Evolutionary conservation across 2,113 vertebrate genomes (phyloP).

Genomic region (Ovis canadensis): DNA sequence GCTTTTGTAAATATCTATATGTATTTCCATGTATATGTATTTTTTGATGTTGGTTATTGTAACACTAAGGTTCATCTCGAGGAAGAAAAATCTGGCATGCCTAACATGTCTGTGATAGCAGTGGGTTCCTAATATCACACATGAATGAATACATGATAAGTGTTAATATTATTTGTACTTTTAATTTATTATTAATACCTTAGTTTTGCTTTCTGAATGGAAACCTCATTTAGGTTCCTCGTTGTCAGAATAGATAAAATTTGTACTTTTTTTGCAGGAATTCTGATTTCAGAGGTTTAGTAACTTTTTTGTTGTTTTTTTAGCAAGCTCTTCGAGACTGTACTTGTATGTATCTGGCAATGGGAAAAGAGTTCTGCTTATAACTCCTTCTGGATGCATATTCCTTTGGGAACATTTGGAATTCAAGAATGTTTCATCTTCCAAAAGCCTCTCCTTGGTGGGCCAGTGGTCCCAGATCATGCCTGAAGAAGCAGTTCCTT

Average conservation of each 20-base stretch:
- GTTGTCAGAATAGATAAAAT: background rate
- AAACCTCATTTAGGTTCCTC: background rate
- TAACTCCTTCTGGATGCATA: slow-evolving; percentile 79
- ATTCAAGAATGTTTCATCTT: slow-evolving; percentile 60
- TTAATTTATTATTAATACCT: background rate
- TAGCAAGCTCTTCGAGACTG: slow-evolving; percentile 78
- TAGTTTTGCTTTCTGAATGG: background rate
- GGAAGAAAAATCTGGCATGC: background rate
- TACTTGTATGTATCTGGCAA: slow-evolving; percentile 88
- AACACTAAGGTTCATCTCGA: background rate
- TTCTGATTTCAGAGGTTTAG: background rate
- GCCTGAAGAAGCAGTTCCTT: slow-evolving; percentile 73
- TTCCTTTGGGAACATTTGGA: slow-evolving; percentile 91
- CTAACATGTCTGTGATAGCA: background rate
- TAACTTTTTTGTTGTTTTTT: slow-evolving; percentile 7
- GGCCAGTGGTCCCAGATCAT: slow-evolving; percentile 88
- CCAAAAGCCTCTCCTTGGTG: slow-evolving; percentile 71
- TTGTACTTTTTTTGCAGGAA: background rate
- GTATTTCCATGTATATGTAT: background rate
- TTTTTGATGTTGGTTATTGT: background rate
- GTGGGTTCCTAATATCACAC: background rate
- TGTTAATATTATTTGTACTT: slow-evolving; percentile 6
- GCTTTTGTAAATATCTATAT: background rate
- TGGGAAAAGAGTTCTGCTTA: slow-evolving; percentile 84
- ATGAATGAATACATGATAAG: background rate